Base-by-base conservation (phyloP, 2,113 vertebrate genomes). In the Oryzias celebensis region DNA sequence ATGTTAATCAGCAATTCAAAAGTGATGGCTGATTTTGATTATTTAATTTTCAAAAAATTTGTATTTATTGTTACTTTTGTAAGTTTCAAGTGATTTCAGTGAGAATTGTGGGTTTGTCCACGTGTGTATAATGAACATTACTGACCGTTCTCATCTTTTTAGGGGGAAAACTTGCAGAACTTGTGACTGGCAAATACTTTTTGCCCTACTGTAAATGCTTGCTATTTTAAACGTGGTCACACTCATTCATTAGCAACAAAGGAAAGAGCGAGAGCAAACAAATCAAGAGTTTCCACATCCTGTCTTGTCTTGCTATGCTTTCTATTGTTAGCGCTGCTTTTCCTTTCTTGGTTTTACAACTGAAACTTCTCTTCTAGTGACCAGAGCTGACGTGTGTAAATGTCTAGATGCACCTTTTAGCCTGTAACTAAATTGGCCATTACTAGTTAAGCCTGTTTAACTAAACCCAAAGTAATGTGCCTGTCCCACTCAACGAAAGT, bases 291-390 rank as follows among this genome's bases (percentile, higher is more conserved):
- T 45, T 46, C 71, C 86, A 18, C 82, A 82, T 77, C 56, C 46
- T 31, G 44, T 85, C 80, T 88, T 87, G 84, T 85, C 61, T 65
- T 71, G 47, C 22, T 51, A 60, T 76, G 64, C 64, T 45, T 80
- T 83, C 61, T 70, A 60, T 52, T 76, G 76, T 76, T 64, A 62
- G 51, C 3, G 45, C 51, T 73, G 42, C 74, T 16, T 10, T 52
- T 65, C 52, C 51, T 56, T 58, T 72, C 41, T 51, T 55, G 63
- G 51, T 62, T 74, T 68, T 69, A 26, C 17, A 31, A 48, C 26
- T 58, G 48, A 62, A 75, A 24, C 46, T 45, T 58, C 31, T 61
- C 23, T 71, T 22, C 20, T n/a, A 43, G 3, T 14, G 43, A 52
- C 3, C 17, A 4, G 47, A 22, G n/a, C 50, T 23, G 14, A 18